Base-by-base conservation (phyloP, 2,113 vertebrate species). In the Aegotheles bennettii region DNA sequence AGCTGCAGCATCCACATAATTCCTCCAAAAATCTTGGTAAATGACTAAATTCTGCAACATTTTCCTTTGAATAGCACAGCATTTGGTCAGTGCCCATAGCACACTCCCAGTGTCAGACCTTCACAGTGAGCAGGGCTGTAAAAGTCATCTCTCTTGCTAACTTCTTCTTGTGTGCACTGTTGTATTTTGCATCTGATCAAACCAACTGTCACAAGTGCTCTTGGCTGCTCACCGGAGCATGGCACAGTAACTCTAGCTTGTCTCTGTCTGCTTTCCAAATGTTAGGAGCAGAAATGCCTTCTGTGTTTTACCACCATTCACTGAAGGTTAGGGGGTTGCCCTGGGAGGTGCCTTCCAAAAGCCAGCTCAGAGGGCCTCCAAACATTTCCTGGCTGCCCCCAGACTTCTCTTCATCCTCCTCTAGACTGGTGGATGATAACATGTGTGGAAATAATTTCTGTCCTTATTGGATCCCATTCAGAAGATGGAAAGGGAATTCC, bases 1-100 rank as follows among this genome's bases (percentile, higher is more conserved):
- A 97, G 96, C 87, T 97, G 93, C 96, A 79, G 95, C 95, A 95
- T 65, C 91, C 93, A 97, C 96, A 92, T 80, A 96, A 91, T 95
- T 96, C 94, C 94, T 89, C 88, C 91, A 90, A 89, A 93, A 96
- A 54, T 85, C 90, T 76, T 95, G 96, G 96, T 97, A 97, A 97
- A 97, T 93, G 29, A 87, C 83, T 78, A 71, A 97, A 81, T 82
- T 96, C 93, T 88, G 76, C 96, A 96, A 59, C 80, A 35, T 59
- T 73, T 80, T 61, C 56, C 92, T 86, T 75, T 63, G 93, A 92
- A 18, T 43, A 94, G 90, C 89, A 71, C 31, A 6, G 94, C 10
- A 31, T 89, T 77, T 77, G 71, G 79, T 69, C 87, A 81, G 24
- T 82, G 78, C 64, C 54, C 77, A 59, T 4, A 61, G 93, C 93